Evolutionary conservation across 1,140 invertebrate species (phyloP), one percentile per base, ranked within the genome.

Genomic region (Papilio xuthus): DNA sequence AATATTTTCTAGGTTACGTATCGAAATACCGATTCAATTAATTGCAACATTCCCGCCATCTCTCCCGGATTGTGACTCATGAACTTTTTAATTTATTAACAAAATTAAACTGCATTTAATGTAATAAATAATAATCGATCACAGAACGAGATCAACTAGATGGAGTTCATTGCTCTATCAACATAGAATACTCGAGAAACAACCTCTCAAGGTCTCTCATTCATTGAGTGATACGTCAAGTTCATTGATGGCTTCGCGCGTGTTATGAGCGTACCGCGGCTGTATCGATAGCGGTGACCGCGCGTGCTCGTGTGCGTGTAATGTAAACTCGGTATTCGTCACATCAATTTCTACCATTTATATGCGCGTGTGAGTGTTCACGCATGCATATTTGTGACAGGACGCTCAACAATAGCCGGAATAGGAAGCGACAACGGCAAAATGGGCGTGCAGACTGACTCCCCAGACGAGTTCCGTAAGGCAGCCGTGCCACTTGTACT

Each of bases 381-480:
- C 84, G 84, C 84, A 86, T 88, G 86, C 83, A 84, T 90, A 88
- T 87, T 87, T 87, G 88, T 86, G 86, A 90, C 92, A 91, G 89
- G 90, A 92, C 89, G 89, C 87, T 86, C 86, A 89, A 93, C 92
- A 93, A 93, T 92, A 91, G 92, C 90, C 92, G 92, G 92, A 93
- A 92, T 92, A 90, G 90, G 90, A 92, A 93, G 88, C 89, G 88
- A 84, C 87, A 85, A 86, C 85, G 85, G 90, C 89, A 88, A 90
- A 90, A 92, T 88, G 88, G 86, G 85, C 85, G 86, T 87, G 85
- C 89, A 86, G 87, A 87, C 89, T 88, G 84, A 84, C 86, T 89
- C 87, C 82, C 85, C 85, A 88, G 86, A 90, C 89, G 84, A 90
- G 88, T 88, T 89, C 91, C 89, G 89, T 91, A 89, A 89, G 82